These are phyloP conservation scores for Lithosia quadra DNA, from an alignment of 2,888 invertebrate genomes.

Conservation along the genomic window DNA sequence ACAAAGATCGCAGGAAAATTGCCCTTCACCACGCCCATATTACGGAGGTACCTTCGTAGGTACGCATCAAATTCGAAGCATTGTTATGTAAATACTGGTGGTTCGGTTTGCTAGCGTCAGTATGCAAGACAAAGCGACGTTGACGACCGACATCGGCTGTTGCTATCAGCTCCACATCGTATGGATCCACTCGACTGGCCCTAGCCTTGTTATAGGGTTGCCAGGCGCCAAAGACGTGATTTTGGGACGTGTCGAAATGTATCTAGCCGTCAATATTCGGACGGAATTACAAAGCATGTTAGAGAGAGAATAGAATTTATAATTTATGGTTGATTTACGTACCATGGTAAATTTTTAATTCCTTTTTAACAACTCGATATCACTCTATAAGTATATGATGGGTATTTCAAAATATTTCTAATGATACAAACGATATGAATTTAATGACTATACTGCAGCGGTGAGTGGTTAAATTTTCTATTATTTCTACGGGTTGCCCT, in stretches of 20 bases:
- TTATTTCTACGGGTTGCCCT: too few relatives aligned
- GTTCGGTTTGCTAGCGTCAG: constrained; percentile 80
- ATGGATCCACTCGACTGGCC: constrained; percentile 68
- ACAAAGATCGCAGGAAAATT: constrained; percentile 30
- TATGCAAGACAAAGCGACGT: constrained; percentile 83
- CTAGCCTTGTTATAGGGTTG: constrained; percentile 60
- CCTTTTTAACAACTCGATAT: neutral
- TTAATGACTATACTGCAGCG: too few relatives aligned
- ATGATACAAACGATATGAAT: too few relatives aligned
- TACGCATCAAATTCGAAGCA: constrained; percentile 80
- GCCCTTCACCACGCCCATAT: constrained; percentile 43
- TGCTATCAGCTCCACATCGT: constrained; percentile 75
- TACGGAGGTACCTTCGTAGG: constrained; percentile 58
- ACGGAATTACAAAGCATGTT: constrained; percentile 20
- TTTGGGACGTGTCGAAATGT: constrained; percentile 33
- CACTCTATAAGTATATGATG: too few relatives aligned
- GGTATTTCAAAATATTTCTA: too few relatives aligned
- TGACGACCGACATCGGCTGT: constrained; percentile 80
- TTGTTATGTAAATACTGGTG: constrained; percentile 84
- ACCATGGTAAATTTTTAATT: neutral
- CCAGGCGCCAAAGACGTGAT: constrained; percentile 41
- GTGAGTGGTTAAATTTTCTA: too few relatives aligned
- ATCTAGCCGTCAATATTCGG: constrained; percentile 19
- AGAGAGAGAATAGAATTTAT: constrained; percentile 16
- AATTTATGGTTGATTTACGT: constrained; percentile 17